Evolutionary conservation across 2,888 invertebrate genomes (phyloP).

Genomic region (Apamea monoglypha): DNA sequence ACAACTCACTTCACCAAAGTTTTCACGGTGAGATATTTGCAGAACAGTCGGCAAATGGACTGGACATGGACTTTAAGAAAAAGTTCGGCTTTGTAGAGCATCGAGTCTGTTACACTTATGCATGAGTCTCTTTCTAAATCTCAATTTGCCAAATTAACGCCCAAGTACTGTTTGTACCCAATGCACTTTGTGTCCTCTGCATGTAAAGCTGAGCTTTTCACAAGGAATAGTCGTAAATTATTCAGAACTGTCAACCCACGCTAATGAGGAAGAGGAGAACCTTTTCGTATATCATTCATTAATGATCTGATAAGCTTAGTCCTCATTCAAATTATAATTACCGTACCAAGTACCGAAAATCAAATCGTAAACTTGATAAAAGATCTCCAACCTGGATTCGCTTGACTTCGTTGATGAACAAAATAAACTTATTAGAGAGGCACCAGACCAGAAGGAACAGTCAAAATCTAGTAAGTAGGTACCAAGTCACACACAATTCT

Average conservation of each 20-base stretch:
- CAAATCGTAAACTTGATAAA: neutral
- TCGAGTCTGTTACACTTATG: neutral
- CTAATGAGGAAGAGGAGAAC: too few relatives aligned
- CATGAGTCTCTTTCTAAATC: neutral
- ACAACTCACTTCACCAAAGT: too few relatives aligned
- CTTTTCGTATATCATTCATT: neutral
- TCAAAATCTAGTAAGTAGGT: too few relatives aligned
- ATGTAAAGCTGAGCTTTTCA: neutral
- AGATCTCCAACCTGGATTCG: neutral
- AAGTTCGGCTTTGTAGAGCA: neutral
- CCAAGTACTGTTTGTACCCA: neutral
- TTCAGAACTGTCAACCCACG: neutral
- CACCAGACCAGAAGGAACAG: neutral
- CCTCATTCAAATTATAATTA: neutral
- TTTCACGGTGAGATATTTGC: neutral
- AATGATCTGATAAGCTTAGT: neutral
- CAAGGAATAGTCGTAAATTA: neutral
- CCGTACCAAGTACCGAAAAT: neutral
- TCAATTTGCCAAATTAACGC: neutral
- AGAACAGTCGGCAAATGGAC: too few relatives aligned
- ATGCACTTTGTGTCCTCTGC: neutral
- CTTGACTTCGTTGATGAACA: neutral
- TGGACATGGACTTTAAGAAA: neutral
- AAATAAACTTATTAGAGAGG: neutral
- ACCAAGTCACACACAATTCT: neutral